These are phyloP conservation scores for Aspiorhynchus laticeps DNA, from an alignment of 2,113 vertebrate genomes.

Conservation along the genomic window DNA sequence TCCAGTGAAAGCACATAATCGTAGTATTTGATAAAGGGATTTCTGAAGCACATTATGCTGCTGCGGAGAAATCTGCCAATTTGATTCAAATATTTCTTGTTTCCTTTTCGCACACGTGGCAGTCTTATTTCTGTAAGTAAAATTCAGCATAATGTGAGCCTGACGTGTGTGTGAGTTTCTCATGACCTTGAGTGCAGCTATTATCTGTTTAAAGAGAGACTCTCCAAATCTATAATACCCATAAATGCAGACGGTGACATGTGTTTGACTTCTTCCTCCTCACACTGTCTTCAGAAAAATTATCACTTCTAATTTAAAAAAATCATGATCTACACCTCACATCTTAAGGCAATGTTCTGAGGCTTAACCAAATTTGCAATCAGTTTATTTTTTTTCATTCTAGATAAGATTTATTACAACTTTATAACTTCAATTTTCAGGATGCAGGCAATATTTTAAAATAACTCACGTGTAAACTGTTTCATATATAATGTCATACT, in stretches of 20 bases:
- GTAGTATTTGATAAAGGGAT: slow-evolving; percentile 79
- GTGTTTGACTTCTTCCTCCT: not conserved
- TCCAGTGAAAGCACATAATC: slow-evolving; percentile 76
- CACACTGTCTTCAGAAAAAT: not conserved
- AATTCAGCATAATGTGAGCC: slow-evolving; percentile 80
- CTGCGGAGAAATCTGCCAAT: slow-evolving; percentile 75
- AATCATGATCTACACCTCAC: not conserved
- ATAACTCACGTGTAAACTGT: not conserved
- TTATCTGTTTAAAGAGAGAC: slow-evolving; percentile 23
- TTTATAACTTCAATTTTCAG: not conserved
- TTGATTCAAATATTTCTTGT: slow-evolving; percentile 81
- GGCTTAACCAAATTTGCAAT: not conserved
- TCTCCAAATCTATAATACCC: slow-evolving; percentile 4
- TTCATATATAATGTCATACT: not conserved
- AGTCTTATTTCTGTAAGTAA: slow-evolving; percentile 73
- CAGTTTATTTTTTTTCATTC: not conserved
- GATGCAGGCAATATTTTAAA: not conserved
- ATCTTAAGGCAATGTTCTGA: not conserved
- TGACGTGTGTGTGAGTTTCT: slow-evolving; percentile 56
- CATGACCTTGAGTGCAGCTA: not conserved
- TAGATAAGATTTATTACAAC: not conserved
- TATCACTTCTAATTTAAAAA: not conserved
- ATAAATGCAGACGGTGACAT: not conserved
- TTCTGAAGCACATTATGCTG: slow-evolving; percentile 74
- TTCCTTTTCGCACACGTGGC: slow-evolving; percentile 78